Evolutionary conservation across 2,797 vertebrate genomes (phyloP).

Genomic region (Manis pentadactyla): DNA sequence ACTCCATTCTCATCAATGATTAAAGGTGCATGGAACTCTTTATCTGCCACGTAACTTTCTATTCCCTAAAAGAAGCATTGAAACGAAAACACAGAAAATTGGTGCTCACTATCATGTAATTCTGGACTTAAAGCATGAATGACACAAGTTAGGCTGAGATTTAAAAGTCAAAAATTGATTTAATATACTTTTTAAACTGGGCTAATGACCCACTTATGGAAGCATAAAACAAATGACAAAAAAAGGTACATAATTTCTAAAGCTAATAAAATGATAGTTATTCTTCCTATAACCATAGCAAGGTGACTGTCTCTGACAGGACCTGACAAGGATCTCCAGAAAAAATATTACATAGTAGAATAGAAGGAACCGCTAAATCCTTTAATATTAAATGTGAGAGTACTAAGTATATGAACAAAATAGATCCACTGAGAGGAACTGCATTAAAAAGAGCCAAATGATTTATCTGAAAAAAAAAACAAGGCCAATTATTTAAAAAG

Average conservation of each 20-base stretch:
- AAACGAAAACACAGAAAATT: neutral
- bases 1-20: conserved; percentile 91
- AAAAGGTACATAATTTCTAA: neutral
- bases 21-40: conserved; percentile 92
- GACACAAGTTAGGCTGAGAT: neutral
- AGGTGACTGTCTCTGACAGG: neutral
- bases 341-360: neutral
- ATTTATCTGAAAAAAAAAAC: neutral
- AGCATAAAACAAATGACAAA: neutral
- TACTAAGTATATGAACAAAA: neutral
- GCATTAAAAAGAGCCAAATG: neutral
- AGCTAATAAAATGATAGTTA: neutral
- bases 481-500: neutral
- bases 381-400: neutral
- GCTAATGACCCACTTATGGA: neutral
- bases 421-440: neutral
- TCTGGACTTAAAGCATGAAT: neutral
- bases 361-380: neutral
- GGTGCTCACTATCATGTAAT: neutral
- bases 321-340: neutral
- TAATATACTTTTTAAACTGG: neutral
- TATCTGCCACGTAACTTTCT: conserved; percentile 90
- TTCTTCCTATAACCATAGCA: neutral
- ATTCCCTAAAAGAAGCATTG: conserved; percentile 88
- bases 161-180: neutral